These are phyloP conservation scores for Zeugodacus cucurbitae DNA, from an alignment of 1,140 invertebrate species.

Conservation along the genomic window DNA sequence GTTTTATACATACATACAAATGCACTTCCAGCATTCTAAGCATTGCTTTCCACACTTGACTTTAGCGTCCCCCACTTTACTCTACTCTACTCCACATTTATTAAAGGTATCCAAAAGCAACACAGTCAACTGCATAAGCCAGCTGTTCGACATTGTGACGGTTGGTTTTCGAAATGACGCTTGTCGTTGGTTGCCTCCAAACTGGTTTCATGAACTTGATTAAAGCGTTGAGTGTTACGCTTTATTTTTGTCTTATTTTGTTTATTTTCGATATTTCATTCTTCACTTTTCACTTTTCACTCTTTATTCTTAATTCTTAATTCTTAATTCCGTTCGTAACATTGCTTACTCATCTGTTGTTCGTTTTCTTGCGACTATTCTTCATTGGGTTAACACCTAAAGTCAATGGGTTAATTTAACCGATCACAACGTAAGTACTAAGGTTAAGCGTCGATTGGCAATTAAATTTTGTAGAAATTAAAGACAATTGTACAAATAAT, in stretches of 20 bases:
- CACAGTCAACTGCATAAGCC: neutral
- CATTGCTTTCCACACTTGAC: neutral
- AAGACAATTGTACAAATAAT: slow-evolving; percentile 10
- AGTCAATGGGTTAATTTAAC: slow-evolving; percentile 19
- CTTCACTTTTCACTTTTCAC: too few species aligned
- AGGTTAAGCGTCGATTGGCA: slow-evolving; percentile 23
- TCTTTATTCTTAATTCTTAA: too few species aligned
- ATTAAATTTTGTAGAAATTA: neutral
- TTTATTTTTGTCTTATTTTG: neutral
- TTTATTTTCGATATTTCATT: neutral
- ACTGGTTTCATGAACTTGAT: slow-evolving; percentile 10
- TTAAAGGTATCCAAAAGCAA: neutral
- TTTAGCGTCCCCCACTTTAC: neutral
- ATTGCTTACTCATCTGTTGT: neutral
- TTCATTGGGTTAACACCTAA: neutral
- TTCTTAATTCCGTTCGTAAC: neutral
- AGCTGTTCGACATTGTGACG: neutral
- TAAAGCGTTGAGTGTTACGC: neutral
- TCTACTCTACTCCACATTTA: neutral
- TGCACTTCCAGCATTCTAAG: neutral
- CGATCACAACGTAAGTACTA: neutral
- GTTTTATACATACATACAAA: neutral
- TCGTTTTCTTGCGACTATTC: neutral
- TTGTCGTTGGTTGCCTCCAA: neutral
- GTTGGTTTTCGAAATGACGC: neutral